Evolutionary conservation across 2,113 vertebrate species (phyloP).

Genomic region (Triplophysa tibetana): DNA sequence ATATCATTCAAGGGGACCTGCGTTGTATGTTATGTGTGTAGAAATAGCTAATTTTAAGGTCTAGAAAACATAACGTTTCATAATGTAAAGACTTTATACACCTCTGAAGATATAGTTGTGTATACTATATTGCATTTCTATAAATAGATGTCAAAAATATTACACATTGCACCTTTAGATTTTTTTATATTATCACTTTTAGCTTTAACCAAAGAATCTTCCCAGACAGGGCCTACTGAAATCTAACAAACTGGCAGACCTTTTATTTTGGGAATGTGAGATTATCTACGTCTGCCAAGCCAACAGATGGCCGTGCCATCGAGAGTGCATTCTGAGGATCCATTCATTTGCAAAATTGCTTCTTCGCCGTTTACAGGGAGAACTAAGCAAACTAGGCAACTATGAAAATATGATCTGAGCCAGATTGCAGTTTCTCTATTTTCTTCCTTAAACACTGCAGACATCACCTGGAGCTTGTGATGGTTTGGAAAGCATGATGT

Average conservation of each 20-base stretch:
- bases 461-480: neutral
- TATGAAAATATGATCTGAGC: neutral
- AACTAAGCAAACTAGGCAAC: neutral
- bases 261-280: neutral
- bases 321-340: neutral
- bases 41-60: too few species aligned
- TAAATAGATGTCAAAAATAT: too few species aligned
- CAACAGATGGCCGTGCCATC: constrained; percentile 23
- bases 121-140: too few species aligned
- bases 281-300: neutral
- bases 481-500: neutral
- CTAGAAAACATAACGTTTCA: too few species aligned
- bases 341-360: constrained; percentile 16
- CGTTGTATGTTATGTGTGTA: too few species aligned
- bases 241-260: neutral
- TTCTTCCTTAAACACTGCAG: constrained; percentile 3
- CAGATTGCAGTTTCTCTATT: neutral
- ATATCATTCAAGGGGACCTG: too few species aligned
- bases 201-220: neutral
- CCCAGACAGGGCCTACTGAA: neutral
- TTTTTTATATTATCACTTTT: too few species aligned
- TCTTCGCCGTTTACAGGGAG: constrained; percentile 1
- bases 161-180: too few species aligned
- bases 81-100: too few species aligned
- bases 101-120: too few species aligned